phyloP scores from a whole-genome alignment of 2,113 vertebrate species.

The Gymnarchus niloticus region DNA sequence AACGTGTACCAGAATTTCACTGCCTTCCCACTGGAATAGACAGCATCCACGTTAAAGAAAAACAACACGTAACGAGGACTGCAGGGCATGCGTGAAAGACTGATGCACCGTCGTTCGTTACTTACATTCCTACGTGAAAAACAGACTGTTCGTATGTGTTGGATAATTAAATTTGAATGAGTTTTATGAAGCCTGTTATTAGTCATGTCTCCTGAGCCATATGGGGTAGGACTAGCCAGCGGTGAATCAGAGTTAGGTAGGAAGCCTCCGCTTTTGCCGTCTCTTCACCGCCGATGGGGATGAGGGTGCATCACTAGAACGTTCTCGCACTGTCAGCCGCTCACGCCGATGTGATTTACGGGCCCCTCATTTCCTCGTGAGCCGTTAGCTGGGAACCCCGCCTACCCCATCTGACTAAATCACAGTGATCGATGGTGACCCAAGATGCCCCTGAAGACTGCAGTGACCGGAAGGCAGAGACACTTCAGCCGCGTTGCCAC shows the following conservation, averaged over 20 bases:
- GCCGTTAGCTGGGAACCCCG: background rate
- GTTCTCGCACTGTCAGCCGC: background rate
- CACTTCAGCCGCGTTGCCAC: background rate
- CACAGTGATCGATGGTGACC: slow-evolving; percentile 9
- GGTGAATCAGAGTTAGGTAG: background rate
- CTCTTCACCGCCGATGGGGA: background rate
- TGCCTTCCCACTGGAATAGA: background rate
- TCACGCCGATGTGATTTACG: slow-evolving; percentile 9
- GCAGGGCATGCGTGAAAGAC: background rate
- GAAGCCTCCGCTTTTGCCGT: background rate
- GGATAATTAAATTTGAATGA: background rate
- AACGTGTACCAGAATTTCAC: background rate
- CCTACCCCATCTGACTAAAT: slow-evolving; percentile 6
- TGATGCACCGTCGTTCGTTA: background rate
- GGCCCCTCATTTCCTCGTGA: background rate
- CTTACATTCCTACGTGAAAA: background rate
- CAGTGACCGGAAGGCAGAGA: background rate
- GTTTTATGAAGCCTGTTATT: background rate
- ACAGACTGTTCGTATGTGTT: background rate
- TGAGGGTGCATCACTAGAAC: background rate
- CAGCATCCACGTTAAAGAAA: background rate
- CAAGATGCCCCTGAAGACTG: background rate
- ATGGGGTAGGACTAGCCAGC: background rate
- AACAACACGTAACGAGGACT: background rate
- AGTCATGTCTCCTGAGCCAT: background rate